Evolutionary conservation across 2,113 vertebrate genomes (phyloP), one percentile per base, ranked within the genome.

Genomic region (Protobothrops mucrosquamatus): DNA sequence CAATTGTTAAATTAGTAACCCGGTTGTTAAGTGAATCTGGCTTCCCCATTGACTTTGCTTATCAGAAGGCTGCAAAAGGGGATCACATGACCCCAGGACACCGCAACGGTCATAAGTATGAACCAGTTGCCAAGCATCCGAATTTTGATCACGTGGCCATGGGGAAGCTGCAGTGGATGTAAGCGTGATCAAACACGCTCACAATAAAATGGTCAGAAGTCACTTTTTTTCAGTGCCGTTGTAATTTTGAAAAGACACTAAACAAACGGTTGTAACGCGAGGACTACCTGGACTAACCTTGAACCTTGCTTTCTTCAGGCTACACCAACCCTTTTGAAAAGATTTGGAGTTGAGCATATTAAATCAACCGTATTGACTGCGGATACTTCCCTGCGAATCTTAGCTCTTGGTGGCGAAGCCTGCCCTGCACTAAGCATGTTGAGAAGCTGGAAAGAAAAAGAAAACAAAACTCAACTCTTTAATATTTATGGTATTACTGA

Each of bases 401-500:
- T 99, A 96, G 99, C 98, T 87, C 98, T 99, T 87, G 99, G 99
- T 6, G 99, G 99, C n/a, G 99, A 99, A 96, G 95, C 98, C 2
- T 99, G 98, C 95, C 99, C 99, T 0, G 94, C 95, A 0, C 94
- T 98, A 3, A 95, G 94, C 64, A 85, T 98, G 93, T 96, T 99
- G 93, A 97, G 95, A 91, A 98, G 97, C 95, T 99, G 99, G 99
- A 98, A 97, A 95, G 98, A 97, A 69, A 14, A 97, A 93, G 98
- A 98, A 91, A 99, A 99, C 95, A 97, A 95, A 96, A 99, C 99
- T 6, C 94, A 94, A 3, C 96, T 99, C 94, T 99, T 98, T 97
- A 99, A 99, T 96, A 95, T 99, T 64, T 99, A 99, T 55, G 99
- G 99, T 56, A 97, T 99, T 93, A 99, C 99, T 5, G 99, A 99